Percentiles rank a stretch among this genome's conserved stretches.
phyloP scores from a whole-genome alignment of 2,113 vertebrate species.

The Ophthalmolycus amberensis region DNA sequence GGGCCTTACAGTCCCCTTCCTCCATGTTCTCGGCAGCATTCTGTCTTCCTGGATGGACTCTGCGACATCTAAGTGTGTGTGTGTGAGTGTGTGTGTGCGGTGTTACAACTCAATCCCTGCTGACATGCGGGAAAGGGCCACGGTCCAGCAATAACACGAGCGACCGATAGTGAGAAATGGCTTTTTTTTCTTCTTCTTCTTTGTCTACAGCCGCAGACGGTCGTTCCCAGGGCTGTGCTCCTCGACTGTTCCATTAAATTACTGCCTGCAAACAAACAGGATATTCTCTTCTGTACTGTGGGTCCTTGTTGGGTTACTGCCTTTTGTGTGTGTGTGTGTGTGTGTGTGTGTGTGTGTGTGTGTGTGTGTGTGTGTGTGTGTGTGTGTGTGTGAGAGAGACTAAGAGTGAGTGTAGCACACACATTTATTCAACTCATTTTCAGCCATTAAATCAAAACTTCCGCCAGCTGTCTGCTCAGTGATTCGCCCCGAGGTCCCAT shows the following conservation, averaged over 20 bases:
- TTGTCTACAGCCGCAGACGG: slow-evolving; percentile 73
- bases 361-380: not conserved
- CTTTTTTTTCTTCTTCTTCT: slow-evolving; percentile 71
- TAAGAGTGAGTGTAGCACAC: slow-evolving; percentile 1
- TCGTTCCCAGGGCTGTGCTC: slow-evolving; percentile 81
- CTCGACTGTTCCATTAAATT: slow-evolving; percentile 73
- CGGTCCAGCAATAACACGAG: slow-evolving; percentile 51
- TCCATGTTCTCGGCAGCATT: slow-evolving; percentile 19
- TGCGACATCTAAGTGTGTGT: not conserved
- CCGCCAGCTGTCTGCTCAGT: slow-evolving; percentile 59
- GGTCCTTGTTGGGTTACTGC: not conserved
- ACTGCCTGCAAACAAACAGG: slow-evolving; percentile 77
- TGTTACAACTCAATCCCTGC: slow-evolving; percentile 41
- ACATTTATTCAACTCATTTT: slow-evolving; percentile 69
- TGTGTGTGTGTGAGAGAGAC: not conserved
- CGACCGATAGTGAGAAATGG: slow-evolving; percentile 55
- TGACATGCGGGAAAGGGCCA: slow-evolving; percentile 28
- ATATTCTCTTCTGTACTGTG: slow-evolving; percentile 58
- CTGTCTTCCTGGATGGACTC: slow-evolving; percentile 11
- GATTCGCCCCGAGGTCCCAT: slow-evolving; percentile 54
- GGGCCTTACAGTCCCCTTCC: slow-evolving; percentile 10
- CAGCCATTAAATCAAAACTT: slow-evolving; percentile 77
- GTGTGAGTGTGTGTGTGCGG: not conserved
- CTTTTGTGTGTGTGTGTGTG: slow-evolving; percentile 14
- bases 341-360: not conserved